Conservation (phyloP, 1,140 invertebrate genomes). For the Cotesia typhae region DNA sequence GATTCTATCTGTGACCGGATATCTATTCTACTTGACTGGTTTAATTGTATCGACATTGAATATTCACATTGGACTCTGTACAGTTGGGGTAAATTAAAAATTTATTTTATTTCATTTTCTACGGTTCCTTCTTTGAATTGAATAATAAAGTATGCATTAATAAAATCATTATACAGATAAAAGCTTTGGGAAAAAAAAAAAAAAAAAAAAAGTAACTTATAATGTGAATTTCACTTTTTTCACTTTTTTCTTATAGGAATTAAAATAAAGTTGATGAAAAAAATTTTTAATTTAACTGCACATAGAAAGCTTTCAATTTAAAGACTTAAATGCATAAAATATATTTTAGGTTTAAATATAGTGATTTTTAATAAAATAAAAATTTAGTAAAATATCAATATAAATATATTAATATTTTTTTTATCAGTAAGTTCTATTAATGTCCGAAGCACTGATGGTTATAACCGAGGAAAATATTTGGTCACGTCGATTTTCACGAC, state of each 20-base stretch:
- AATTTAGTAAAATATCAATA: slow-evolving; percentile 1
- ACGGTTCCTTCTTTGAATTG: neutral
- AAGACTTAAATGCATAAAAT: neutral
- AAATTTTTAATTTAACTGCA: no score
- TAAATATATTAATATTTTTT: slow-evolving; percentile 12
- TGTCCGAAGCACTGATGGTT: slow-evolving; percentile 54
- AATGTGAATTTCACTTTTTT: neutral
- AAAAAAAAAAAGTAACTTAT: neutral
- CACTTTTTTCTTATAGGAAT: neutral
- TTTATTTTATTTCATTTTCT: neutral
- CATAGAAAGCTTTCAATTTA: neutral
- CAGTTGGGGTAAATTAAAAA: slow-evolving; percentile 52
- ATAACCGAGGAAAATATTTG: slow-evolving; percentile 48
- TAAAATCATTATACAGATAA: neutral
- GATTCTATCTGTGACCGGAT: slow-evolving; percentile 47
- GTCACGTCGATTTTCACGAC: slow-evolving; percentile 44
- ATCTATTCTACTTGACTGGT: slow-evolving; percentile 42
- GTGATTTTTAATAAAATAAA: neutral
- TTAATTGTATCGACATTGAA: slow-evolving; percentile 31
- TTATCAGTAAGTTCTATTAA: slow-evolving; percentile 57
- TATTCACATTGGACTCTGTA: slow-evolving; percentile 50
- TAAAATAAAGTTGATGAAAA: no score
- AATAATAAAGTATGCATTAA: neutral
- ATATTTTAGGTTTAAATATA: neutral
- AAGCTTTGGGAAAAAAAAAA: no score